Evolutionary conservation across 2,888 invertebrate species (phyloP), one percentile per base, ranked within the genome.

Genomic region (Loripinus fragilis): DNA sequence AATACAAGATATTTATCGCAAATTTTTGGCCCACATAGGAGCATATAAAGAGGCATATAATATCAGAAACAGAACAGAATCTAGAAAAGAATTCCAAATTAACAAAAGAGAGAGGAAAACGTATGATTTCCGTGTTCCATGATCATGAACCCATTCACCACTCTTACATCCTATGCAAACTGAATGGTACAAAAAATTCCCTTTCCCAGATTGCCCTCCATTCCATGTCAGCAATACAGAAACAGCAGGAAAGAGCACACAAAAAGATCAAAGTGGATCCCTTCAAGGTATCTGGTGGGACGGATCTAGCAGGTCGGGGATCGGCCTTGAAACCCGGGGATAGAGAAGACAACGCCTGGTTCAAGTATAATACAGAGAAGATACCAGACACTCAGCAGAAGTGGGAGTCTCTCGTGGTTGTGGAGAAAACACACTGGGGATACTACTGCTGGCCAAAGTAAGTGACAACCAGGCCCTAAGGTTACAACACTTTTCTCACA

Each of bases 291-390:
- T 72, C 87, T 7, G 3, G 20, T 8, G 88, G 87, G 17, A 74
- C 76, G 28, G 67, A 73, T 3, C 83, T 79, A 23, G 78, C 78
- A 3, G 25, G 78, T 30, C 67, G 74, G 33, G 64, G 67, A 10
- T 42, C 60, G 5, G 48, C 71, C 17, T 28, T 87, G n/a, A 72
- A 73, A 7, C 90, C 91, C 20, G 92, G 92, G 2, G 95, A 96
- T 85, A 94, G 97, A 77, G 92, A 95, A 35, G 96, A 97, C 89
- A 96, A 97, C 89, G 94, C 95, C 64, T 97, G 97, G 97, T 94
- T 96, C 55, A 95, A 96, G 93, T 96, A 96, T 82, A 95, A 96
- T 85, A 95, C 95, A 23, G 93, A 94, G 60, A 95, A 94, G 0
- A 92, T 95, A 23, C 96, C 96, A 0, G 93, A 94, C 65, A 95